Evolutionary conservation across 2,797 vertebrate species (phyloP), one percentile per base, ranked within the genome.

Genomic region (Sebastes trivittatus): DNA sequence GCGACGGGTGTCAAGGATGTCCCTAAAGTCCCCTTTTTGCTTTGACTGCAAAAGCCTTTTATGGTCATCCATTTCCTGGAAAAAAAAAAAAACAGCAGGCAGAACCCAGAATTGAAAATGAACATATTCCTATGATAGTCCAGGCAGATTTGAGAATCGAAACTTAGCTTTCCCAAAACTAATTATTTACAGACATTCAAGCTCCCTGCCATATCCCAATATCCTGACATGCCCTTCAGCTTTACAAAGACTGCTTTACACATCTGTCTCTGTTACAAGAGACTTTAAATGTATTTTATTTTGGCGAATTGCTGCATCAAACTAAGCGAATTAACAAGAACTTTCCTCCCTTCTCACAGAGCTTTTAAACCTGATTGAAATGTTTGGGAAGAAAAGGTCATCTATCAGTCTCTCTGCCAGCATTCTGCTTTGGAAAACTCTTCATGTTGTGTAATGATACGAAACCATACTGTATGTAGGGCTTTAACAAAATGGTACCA

Each of bases 1-100:
- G 77, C 81, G 77, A 85, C 75, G 78, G 74, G 63, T 87, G 84
- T 87, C 80, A 63, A 65, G 74, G 63, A 73, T 75, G 78, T 84
- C 78, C 74, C 87, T 30, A 5, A 79, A 81, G 54, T 36, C 62
- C 36, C 54, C 49, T 29, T 42, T 55, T 20, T 63, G 49, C 60
- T 65, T 65, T 38, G 16, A 20, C 77, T 49, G 27, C 27, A 46
- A 63, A 46, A 70, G 58, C 65, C 62, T 81, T 87, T 67, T 36
- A 76, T 59, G 82, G 46, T 76, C 67, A 52, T 27, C 23, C 20
- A 20, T 76, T 86, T 78, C 72, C 76, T 75, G 34, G 54, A 36
- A 7, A 2, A n/a, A 8, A 20, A 49, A 52, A n/a, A 55, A 78
- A 68, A 49, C 67, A 49, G 59, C 4, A 27, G 8, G 27, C 69